These are phyloP conservation scores for Saccostrea glomerata DNA, from an alignment of 1,140 invertebrate genomes.

Conservation along the genomic window DNA sequence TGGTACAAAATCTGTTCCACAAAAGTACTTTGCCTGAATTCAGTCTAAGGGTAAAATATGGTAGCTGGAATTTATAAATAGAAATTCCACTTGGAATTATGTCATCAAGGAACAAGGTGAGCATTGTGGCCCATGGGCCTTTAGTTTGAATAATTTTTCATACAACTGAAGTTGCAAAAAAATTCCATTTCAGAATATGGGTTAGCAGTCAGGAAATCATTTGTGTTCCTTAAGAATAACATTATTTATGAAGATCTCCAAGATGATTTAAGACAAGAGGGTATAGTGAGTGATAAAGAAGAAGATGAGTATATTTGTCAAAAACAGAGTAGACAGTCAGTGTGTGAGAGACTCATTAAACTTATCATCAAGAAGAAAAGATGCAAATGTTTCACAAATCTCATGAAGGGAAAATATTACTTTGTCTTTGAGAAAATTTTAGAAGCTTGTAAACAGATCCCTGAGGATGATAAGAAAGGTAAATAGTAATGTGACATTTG, in stretches of 20 bases:
- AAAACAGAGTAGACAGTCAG: neutral
- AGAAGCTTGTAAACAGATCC: neutral
- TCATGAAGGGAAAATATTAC: neutral
- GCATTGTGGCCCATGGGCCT: no score
- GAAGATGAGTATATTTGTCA: neutral
- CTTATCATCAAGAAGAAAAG: neutral
- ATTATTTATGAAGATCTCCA: neutral
- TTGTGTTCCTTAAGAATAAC: constrained; percentile 1
- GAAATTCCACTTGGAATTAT: no score
- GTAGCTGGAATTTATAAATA: no score
- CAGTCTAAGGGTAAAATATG: no score
- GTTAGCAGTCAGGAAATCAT: neutral
- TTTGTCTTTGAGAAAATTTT: neutral
- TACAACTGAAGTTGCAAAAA: neutral
- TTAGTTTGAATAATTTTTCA: no score
- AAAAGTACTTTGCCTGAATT: no score
- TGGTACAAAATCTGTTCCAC: no score
- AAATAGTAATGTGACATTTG: neutral
- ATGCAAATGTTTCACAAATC: neutral
- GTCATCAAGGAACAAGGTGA: no score
- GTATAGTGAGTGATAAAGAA: neutral
- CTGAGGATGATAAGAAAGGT: neutral
- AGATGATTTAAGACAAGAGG: neutral
- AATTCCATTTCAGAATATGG: constrained; percentile 4
- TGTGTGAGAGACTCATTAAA: neutral